Evolutionary conservation across 2,797 vertebrate genomes (phyloP).

Genomic region (Selene dorsalis): DNA sequence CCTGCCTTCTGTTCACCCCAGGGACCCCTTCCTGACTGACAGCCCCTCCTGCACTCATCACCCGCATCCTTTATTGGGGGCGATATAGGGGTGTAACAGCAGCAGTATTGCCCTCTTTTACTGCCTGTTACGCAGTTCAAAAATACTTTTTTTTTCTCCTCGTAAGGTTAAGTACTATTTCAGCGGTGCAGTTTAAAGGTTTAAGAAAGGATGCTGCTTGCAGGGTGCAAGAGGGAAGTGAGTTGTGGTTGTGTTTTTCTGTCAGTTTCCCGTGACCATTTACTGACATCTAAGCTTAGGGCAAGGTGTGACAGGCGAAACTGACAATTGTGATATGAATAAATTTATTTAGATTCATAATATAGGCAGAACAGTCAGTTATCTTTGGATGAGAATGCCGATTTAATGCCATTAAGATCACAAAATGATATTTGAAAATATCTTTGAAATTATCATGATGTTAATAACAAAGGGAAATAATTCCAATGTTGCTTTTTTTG

Average conservation of each 20-base stretch:
- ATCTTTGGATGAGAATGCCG: neutral
- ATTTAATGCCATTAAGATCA: constrained; percentile 9
- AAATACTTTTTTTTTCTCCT: constrained; percentile 43
- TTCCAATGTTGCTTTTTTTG: neutral
- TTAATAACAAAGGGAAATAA: no score
- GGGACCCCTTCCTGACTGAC: constrained; percentile 82
- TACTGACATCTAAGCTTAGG: constrained; percentile 5
- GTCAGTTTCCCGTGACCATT: constrained; percentile 45
- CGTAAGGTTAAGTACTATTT: constrained; percentile 24
- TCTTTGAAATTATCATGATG: no score
- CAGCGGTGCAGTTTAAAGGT: constrained; percentile 39
- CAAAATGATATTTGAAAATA: no score
- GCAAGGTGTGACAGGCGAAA: constrained; percentile 22
- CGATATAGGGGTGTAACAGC: constrained; percentile 66
- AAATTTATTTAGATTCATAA: neutral
- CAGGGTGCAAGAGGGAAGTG: constrained; percentile 51
- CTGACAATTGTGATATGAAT: neutral
- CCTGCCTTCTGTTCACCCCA: constrained; percentile 84
- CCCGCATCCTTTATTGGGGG: constrained; percentile 80
- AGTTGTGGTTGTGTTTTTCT: constrained; percentile 49
- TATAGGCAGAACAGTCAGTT: constrained; percentile 4
- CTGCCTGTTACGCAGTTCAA: constrained; percentile 56
- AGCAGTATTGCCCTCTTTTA: constrained; percentile 66
- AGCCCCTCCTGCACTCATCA: constrained; percentile 81
- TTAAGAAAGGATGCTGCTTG: constrained; percentile 50